Evolutionary conservation across 2,797 vertebrate species (phyloP).

Genomic region (Brotula barbata): DNA sequence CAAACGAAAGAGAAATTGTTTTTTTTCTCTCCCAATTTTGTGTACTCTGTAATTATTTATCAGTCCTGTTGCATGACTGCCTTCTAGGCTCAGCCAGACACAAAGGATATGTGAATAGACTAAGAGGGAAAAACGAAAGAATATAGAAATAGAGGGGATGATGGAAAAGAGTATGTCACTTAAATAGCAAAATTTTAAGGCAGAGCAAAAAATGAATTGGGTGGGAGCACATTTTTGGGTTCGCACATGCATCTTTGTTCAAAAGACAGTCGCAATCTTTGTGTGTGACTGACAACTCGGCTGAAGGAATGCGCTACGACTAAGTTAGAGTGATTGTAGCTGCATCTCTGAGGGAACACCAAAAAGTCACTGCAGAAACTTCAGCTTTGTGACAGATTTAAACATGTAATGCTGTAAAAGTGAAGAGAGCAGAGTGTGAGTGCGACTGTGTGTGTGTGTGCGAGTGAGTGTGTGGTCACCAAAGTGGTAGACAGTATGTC

Average conservation of each 20-base stretch:
- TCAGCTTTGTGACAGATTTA: constrained; percentile 50
- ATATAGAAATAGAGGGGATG: constrained; percentile 43
- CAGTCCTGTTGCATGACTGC: constrained; percentile 75
- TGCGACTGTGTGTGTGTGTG: constrained; percentile 13
- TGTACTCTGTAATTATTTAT: constrained; percentile 86
- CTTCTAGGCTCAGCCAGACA: constrained; percentile 76
- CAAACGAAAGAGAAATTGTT: constrained; percentile 79
- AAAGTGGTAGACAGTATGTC: constrained; percentile 74
- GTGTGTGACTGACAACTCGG: constrained; percentile 61
- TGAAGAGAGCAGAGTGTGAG: constrained; percentile 40
- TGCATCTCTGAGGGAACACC: constrained; percentile 47
- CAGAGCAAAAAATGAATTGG: constrained; percentile 47
- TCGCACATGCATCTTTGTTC: constrained; percentile 52
- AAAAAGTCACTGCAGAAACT: constrained; percentile 44
- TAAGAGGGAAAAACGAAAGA: constrained; percentile 48
- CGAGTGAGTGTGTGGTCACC: constrained; percentile 61
- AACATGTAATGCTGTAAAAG: constrained; percentile 43
- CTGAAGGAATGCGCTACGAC: constrained; percentile 47
- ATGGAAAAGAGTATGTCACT: constrained; percentile 62
- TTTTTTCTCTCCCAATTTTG: constrained; percentile 69
- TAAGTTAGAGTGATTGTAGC: constrained; percentile 50
- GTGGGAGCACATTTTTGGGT: constrained; percentile 20
- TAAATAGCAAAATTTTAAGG: constrained; percentile 65
- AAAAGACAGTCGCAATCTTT: constrained; percentile 48
- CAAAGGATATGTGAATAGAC: constrained; percentile 69